Percentiles rank a stretch among this genome's conserved stretches.
phyloP scores from a whole-genome alignment of 2,797 vertebrate genomes.

The Allobates femoralis region DNA sequence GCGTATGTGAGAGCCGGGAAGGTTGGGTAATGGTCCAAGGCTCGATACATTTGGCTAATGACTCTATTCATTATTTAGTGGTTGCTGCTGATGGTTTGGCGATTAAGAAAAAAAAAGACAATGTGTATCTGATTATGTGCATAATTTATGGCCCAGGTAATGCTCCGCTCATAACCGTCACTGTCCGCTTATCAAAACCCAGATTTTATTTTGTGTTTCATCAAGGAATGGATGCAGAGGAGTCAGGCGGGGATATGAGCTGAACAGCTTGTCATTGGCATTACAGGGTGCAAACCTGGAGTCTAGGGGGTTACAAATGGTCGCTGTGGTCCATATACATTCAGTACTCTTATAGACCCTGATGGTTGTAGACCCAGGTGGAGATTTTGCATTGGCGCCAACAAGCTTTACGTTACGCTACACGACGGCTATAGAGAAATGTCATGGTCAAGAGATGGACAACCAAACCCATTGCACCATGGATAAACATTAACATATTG shows the following conservation, averaged over 20 bases:
- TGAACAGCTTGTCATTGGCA: too few relatives aligned
- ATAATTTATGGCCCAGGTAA: constrained; percentile 56
- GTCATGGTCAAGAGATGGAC: too few relatives aligned
- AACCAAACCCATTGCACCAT: too few relatives aligned
- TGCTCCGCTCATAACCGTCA: neutral
- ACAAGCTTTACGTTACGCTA: too few relatives aligned
- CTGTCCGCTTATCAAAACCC: neutral
- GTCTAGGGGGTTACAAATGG: too few relatives aligned
- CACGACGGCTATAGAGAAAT: too few relatives aligned
- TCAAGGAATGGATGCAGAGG: neutral
- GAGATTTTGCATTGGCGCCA: too few relatives aligned
- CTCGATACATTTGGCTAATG: constrained; percentile 55
- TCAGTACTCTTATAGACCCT: too few relatives aligned
- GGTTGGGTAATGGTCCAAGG: constrained; percentile 44
- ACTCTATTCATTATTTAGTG: constrained; percentile 55
- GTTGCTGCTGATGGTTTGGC: constrained; percentile 32
- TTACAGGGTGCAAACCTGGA: too few relatives aligned
- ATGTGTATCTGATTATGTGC: constrained; percentile 39
- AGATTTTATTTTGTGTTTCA: neutral
- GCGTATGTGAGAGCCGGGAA: neutral
- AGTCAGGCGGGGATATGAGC: neutral
- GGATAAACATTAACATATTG: too few relatives aligned
- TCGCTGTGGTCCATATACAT: too few relatives aligned
- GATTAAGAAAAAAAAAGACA: neutral
- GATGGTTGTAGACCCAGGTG: too few relatives aligned